Base-by-base conservation (phyloP, 1,140 invertebrate species). In the Contarinia nasturtii region DNA sequence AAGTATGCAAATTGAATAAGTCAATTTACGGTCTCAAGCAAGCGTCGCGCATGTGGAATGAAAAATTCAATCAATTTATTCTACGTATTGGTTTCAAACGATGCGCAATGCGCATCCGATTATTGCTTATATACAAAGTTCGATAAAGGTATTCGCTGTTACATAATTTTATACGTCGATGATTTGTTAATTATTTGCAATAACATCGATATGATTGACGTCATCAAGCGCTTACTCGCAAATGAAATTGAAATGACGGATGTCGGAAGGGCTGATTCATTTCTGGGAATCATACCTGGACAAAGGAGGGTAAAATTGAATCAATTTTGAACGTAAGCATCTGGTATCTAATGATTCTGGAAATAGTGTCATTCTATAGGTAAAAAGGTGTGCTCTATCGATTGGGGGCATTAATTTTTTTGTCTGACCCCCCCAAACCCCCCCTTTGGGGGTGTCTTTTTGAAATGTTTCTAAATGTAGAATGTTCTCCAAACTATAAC, bases 231-330 rank as follows among this genome's bases (percentile, higher is more conserved):
- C 5, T 7, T 27, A 27, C 27, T 44, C 4, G 10, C 7, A 19
- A 15, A 3, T 14, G 22, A 37, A 45, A 52, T 47, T 49, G 55
- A 60, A 50, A 60, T 65, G 53, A 63, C 60, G 50, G 55, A 63
- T 52, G 48, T 57, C 47, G 61, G 57, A 17, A 33, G 51, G 18
- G 45, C 54, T 19, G 50, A 50, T 33, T 45, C 57, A 19, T 65
- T 55, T 51, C 47, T 65, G 15, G 61, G 60, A 38, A 58, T 64
- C n/a, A n/a, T n/a, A n/a, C n/a, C n/a, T n/a, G n/a, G n/a, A n/a
- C n/a, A n/a, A n/a, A n/a, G n/a, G n/a, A n/a, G n/a, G n/a, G n/a
- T n/a, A n/a, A n/a, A n/a, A n/a, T n/a, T n/a, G n/a, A n/a, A n/a
- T n/a, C n/a, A n/a, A n/a, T n/a, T n/a, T n/a, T n/a, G n/a, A n/a